Evolutionary conservation across 1,140 invertebrate species (phyloP).

Genomic region (Chlorops oryzae): DNA sequence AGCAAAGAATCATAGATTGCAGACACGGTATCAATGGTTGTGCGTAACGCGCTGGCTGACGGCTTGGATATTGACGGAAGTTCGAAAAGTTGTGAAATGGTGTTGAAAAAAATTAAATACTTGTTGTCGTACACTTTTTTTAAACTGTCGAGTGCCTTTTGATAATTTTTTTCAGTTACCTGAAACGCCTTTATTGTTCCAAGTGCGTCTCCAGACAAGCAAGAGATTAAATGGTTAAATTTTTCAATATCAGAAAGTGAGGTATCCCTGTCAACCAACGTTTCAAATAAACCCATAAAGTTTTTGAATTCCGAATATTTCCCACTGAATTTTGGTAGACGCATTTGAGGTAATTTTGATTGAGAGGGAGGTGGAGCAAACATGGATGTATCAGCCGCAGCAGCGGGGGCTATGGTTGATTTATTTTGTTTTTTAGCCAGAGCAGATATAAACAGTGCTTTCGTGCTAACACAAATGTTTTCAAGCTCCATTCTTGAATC

Average conservation of each 20-base stretch:
- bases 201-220: no score
- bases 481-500: not conserved
- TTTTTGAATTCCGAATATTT: conserved; percentile 8
- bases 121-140: conserved; percentile 12
- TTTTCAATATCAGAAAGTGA: conserved; percentile 10
- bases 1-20: conserved; percentile 11
- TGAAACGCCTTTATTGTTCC: conserved; percentile 10
- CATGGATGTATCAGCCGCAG: no score
- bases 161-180: conserved; percentile 8
- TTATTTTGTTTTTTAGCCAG: not conserved
- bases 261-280: conserved; percentile 1
- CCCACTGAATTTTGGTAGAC: conserved; percentile 6
- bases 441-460: not conserved
- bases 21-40: conserved; percentile 8
- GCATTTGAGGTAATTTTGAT: conserved; percentile 4
- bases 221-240: conserved; percentile 14
- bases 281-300: conserved; percentile 4
- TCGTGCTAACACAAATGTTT: conserved; percentile 1
- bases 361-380: no score
- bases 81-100: no score
- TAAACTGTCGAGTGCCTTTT: conserved; percentile 11
- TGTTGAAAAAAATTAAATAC: conserved; percentile 8
- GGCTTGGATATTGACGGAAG: conserved; percentile 4
- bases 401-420: not conserved
- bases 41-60: conserved; percentile 5